These are phyloP conservation scores for Menura novaehollandiae DNA, from an alignment of 2,113 vertebrate genomes.

Conservation along the genomic window DNA sequence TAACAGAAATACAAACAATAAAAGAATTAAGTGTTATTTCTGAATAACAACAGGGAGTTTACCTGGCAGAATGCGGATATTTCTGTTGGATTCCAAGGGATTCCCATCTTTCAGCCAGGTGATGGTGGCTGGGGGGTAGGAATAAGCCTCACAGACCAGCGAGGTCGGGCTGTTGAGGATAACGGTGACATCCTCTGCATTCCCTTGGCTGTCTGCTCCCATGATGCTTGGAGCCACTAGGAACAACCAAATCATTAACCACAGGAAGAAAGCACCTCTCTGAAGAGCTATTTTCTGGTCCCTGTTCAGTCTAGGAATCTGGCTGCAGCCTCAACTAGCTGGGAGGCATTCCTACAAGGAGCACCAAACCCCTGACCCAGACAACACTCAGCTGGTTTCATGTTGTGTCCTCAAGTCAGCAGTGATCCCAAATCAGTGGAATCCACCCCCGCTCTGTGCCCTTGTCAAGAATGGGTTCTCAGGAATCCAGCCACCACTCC, in stretches of 20 bases:
- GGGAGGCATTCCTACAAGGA: not conserved
- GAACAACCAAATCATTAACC: not conserved
- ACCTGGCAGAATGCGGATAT: slow-evolving; percentile 92
- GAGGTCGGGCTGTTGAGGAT: slow-evolving; percentile 90
- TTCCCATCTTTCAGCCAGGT: slow-evolving; percentile 91
- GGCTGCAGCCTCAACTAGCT: not conserved
- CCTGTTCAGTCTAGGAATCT: not conserved
- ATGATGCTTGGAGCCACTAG: slow-evolving; percentile 89
- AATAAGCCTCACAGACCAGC: slow-evolving; percentile 89
- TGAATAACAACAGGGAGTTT: not conserved
- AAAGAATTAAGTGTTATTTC: not conserved
- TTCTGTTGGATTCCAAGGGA: slow-evolving; percentile 81
- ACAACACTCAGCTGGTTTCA: not conserved
- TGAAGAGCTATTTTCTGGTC: not conserved
- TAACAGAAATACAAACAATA: not conserved
- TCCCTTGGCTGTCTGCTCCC: slow-evolving; percentile 73
- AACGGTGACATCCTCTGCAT: slow-evolving; percentile 85
- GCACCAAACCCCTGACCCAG: not conserved
- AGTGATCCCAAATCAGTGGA: not conserved
- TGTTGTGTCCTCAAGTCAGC: not conserved
- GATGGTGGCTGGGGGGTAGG: slow-evolving; percentile 89
- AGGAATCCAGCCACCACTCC: not conserved
- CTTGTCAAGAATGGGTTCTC: not conserved
- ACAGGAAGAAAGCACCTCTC: not conserved
- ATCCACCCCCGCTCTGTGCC: not conserved